Percentiles rank a stretch among this genome's conserved stretches.
Evolutionary conservation across 2,113 vertebrate genomes (phyloP).

Genomic region (Centropus unirufus): DNA sequence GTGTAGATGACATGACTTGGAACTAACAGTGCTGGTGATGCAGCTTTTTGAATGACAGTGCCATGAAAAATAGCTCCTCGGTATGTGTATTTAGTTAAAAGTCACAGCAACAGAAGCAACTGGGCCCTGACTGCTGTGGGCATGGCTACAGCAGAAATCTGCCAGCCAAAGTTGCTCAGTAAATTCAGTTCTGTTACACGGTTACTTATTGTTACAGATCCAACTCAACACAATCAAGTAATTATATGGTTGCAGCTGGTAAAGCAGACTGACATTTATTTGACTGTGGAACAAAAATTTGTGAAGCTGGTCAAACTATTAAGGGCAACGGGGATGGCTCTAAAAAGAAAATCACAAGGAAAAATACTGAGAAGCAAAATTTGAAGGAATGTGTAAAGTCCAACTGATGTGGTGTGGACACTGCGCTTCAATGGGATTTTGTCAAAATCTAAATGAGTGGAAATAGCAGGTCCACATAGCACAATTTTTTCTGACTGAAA

Average conservation of each 20-base stretch:
- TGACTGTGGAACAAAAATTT: background rate
- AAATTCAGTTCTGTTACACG: background rate
- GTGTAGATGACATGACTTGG: background rate
- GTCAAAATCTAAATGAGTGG: background rate
- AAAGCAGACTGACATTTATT: constrained; percentile 25
- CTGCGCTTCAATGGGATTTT: background rate
- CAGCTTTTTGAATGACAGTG: background rate
- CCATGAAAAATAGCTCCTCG: background rate
- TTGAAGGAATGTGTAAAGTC: background rate
- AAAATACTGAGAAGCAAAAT: background rate
- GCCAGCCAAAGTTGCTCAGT: background rate
- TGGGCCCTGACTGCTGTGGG: background rate
- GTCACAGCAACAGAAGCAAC: background rate
- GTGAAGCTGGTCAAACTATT: background rate
- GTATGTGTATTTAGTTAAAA: background rate
- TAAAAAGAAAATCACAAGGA: background rate
- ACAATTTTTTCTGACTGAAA: background rate
- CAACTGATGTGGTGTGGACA: background rate
- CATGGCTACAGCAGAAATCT: background rate
- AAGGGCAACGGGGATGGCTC: background rate
- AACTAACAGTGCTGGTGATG: background rate
- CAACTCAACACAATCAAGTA: background rate
- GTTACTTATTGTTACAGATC: background rate
- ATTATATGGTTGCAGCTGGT: constrained; percentile 37
- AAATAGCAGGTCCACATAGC: background rate